phyloP scores from a whole-genome alignment of 2,113 vertebrate species.

The Cinclus cinclus region DNA sequence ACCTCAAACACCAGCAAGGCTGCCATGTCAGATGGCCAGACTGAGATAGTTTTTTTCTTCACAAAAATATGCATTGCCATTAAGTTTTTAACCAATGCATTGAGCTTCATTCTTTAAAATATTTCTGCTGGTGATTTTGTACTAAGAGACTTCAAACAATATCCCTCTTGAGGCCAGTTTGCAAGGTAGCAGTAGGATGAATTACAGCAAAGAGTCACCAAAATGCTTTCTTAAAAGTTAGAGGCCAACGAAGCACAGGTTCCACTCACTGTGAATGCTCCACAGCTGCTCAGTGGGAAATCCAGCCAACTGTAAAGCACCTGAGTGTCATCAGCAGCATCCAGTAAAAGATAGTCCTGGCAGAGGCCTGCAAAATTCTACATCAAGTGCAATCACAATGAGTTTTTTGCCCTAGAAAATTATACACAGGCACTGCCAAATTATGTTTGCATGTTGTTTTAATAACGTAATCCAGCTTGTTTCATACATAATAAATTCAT shows the following conservation, averaged over 20 bases:
- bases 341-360: background rate
- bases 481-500: conserved; percentile 9
- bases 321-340: background rate
- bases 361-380: background rate
- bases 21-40: background rate
- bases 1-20: background rate
- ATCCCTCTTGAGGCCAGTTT: background rate
- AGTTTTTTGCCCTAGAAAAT: background rate
- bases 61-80: background rate
- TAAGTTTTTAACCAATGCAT: background rate
- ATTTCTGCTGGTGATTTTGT: background rate
- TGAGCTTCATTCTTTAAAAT: background rate
- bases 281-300: background rate
- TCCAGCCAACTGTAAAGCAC: background rate
- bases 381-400: background rate
- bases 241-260: background rate
- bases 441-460: background rate
- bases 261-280: fast-evolving
- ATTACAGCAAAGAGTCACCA: background rate
- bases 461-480: background rate
- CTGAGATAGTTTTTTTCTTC: background rate
- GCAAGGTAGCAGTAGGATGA: background rate
- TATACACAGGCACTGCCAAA: background rate
- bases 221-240: background rate
- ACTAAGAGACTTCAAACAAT: background rate